A percentile compares a stretch with the other conserved stretches of the same genome.
Conservation (phyloP, 2,888 invertebrate species). For the Galeruca laticollis region DNA sequence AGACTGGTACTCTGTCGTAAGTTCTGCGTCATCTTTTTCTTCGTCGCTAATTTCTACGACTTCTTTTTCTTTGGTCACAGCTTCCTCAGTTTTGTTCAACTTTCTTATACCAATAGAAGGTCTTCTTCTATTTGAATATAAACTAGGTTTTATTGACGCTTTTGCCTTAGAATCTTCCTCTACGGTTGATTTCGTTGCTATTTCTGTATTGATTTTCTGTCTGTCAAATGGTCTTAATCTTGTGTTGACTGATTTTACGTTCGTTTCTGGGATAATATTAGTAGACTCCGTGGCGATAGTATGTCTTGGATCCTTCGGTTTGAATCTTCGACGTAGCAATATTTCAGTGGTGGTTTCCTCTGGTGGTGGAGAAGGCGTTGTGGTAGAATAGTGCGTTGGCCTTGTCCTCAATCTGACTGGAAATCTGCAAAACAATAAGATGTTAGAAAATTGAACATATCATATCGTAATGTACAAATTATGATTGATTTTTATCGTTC, state of each 20-base stretch:
- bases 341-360: slow-evolving; percentile 62
- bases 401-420: slow-evolving; percentile 67
- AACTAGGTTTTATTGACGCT: slow-evolving; percentile 23
- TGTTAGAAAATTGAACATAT: no score
- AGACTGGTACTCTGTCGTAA: slow-evolving; percentile 55
- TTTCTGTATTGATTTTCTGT: slow-evolving; percentile 57
- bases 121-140: slow-evolving; percentile 28
- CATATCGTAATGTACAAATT: no score
- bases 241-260: slow-evolving; percentile 57
- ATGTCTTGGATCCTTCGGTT: slow-evolving; percentile 63
- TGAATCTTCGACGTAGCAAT: slow-evolving; percentile 61
- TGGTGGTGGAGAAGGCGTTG: slow-evolving; percentile 59
- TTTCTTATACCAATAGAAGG: slow-evolving; percentile 61
- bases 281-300: slow-evolving; percentile 45
- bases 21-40: slow-evolving; percentile 61
- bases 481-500: no score
- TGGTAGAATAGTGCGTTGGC: slow-evolving; percentile 60
- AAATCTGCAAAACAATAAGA: slow-evolving; percentile 37
- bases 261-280: slow-evolving; percentile 55
- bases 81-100: slow-evolving; percentile 48
- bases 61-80: slow-evolving; percentile 44
- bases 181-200: slow-evolving; percentile 46
- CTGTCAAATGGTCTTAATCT: slow-evolving; percentile 61
- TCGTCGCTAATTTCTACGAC: slow-evolving; percentile 46
- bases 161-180: slow-evolving; percentile 40